Evolutionary conservation across 2,888 invertebrate species (phyloP), one percentile per base, ranked within the genome.

Genomic region (Gymnoscelis rufifasciata): DNA sequence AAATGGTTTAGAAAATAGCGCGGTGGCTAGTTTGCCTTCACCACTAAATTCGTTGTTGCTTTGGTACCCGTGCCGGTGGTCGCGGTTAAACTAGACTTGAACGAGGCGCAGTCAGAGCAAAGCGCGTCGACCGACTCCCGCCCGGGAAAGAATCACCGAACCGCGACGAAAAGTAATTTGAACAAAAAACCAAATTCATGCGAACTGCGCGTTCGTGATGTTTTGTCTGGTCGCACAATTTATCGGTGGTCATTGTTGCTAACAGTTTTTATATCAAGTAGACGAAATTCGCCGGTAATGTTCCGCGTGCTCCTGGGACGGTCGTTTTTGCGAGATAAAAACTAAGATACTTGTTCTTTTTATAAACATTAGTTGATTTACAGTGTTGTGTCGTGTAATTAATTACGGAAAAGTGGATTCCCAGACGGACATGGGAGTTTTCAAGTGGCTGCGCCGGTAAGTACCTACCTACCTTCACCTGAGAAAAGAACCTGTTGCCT

Each of bases 131-230:
- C 60, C 56, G 64, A 51, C 46, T 61, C 69, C 69, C 74, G 75
- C 63, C 30, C 70, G 71, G 73, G 74, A 74, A 73, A 81, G 83
- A 79, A 73, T 77, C 83, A 83, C 68, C 84, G 81, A 78, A 87
- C 81, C 87, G 87, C 78, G 76, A 87, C 88, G 82, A 84, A 83
- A 86, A 83, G 81, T 83, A 86, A 88, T 86, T 86, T 87, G 82
- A 77, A 83, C 78, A 86, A 87, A 87, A 87, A 87, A 84, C 80
- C 63, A 76, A 87, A 86, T 86, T 82, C 83, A 86, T 83, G 84
- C 84, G 79, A 86, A 78, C 76, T 76, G 74, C 73, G 78, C 78
- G 81, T 77, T 80, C 83, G 79, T 82, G 79, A 82, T 84, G 86
- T 86, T 87, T 87, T 87, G 83, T 86, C 77, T 81, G 83, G 83